phyloP scores from a whole-genome alignment of 2,888 invertebrate genomes.

The Trilocha varians region DNA sequence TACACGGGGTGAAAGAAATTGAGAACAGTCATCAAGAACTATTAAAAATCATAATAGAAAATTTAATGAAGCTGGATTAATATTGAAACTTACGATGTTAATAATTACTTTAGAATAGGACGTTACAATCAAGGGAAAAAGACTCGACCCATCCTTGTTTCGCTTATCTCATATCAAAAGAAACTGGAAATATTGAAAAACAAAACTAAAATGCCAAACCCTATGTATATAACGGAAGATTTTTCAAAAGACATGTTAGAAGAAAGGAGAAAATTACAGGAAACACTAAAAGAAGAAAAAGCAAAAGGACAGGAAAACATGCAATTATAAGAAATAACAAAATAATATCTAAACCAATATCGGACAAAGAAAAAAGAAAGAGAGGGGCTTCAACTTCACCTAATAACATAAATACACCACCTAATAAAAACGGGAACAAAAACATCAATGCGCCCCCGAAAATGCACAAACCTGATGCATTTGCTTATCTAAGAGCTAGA shows the following conservation, averaged over 20 bases:
- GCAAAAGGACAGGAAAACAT: constrained; percentile 8
- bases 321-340: constrained; percentile 10
- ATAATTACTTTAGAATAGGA: constrained; percentile 9
- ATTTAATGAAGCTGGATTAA: constrained; percentile 4
- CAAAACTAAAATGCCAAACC: constrained; percentile 7
- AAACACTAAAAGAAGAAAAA: constrained; percentile 7
- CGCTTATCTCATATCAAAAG: constrained; percentile 4
- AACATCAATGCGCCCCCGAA: constrained; percentile 6
- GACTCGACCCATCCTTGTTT: constrained; percentile 9
- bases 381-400: constrained; percentile 7
- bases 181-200: constrained; percentile 10
- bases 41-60: constrained; percentile 1
- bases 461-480: constrained; percentile 9
- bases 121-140: constrained; percentile 2
- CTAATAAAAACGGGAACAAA: not conserved
- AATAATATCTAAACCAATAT: constrained; percentile 3
- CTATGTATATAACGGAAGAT: constrained; percentile 10
- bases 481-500: constrained; percentile 2
- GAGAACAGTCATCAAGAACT: constrained; percentile 5
- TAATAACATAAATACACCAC: not conserved
- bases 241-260: constrained; percentile 10
- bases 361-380: constrained; percentile 7
- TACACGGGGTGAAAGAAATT: constrained; percentile 11
- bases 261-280: constrained; percentile 7
- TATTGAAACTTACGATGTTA: not conserved